Evolutionary conservation across 2,888 invertebrate genomes (phyloP).

Genomic region (Lumbricus terrestris): DNA sequence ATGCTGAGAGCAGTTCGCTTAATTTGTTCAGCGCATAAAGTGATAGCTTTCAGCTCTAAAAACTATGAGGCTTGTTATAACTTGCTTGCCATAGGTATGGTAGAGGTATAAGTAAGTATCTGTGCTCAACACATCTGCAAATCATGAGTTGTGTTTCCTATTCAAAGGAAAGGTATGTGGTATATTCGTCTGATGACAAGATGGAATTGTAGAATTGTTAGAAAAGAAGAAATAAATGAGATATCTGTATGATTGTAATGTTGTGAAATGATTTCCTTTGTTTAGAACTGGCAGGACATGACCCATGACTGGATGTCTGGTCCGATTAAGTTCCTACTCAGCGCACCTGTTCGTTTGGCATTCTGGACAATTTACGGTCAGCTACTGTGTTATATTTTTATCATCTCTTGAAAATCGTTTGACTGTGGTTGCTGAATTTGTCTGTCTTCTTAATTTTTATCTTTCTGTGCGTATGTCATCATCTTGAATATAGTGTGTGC

Average conservation of each 20-base stretch:
- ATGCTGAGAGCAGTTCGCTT: too few relatives aligned
- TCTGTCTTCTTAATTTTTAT: not conserved
- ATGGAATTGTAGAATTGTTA: too few relatives aligned
- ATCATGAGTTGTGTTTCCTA: too few relatives aligned
- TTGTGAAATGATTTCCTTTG: not conserved
- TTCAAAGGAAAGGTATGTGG: too few relatives aligned
- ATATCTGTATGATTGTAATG: not conserved
- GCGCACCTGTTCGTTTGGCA: slow-evolving; percentile 70
- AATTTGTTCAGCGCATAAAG: too few relatives aligned
- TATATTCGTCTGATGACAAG: not conserved
- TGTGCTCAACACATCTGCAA: too few relatives aligned
- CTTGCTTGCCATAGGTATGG: too few relatives aligned
- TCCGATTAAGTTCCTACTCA: slow-evolving; percentile 49
- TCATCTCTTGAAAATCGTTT: not conserved
- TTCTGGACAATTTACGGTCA: slow-evolving; percentile 75
- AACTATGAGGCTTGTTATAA: too few relatives aligned
- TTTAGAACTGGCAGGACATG: slow-evolving; percentile 89
- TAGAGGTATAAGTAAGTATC: too few relatives aligned
- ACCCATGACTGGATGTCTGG: slow-evolving; percentile 74
- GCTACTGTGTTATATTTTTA: slow-evolving; percentile 25
- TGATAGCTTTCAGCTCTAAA: too few relatives aligned
- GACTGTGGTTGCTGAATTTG: too few relatives aligned
- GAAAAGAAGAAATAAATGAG: not conserved
- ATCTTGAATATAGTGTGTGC: not conserved
- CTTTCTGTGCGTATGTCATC: not conserved